Conservation (phyloP, 1,140 invertebrate species). For the Theocolax elegans region DNA sequence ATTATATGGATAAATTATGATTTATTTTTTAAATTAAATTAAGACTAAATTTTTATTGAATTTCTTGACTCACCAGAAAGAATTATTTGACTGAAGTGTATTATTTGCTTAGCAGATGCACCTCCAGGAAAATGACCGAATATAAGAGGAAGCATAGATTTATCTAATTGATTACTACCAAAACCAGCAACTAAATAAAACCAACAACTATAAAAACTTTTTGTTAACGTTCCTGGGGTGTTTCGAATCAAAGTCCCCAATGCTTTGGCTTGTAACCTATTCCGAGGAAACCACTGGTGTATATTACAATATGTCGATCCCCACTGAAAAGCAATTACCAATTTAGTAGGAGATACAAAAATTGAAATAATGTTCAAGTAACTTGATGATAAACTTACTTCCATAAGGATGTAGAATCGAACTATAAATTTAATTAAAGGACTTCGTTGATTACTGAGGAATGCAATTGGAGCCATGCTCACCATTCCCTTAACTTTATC, state of each 20-base stretch:
- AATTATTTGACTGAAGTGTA: conserved; percentile 71
- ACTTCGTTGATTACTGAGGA: conserved; percentile 61
- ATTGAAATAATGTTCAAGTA: conserved; percentile 7
- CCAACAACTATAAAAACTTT: conserved; percentile 59
- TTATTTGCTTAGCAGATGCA: conserved; percentile 76
- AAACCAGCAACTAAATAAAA: conserved; percentile 62
- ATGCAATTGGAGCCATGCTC: conserved; percentile 75
- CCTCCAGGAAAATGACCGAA: conserved; percentile 79
- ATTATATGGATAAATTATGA: conserved; percentile 26
- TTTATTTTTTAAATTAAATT: conserved; percentile 8
- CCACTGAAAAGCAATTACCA: conserved; percentile 56
- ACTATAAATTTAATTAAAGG: conserved; percentile 58
- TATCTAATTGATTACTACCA: conserved; percentile 63
- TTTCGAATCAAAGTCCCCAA: conserved; percentile 58
- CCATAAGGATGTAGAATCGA: conserved; percentile 55
- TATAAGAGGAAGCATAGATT: conserved; percentile 70
- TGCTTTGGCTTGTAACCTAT: conserved; percentile 57
- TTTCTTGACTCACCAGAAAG: conserved; percentile 56
- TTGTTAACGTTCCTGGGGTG: conserved; percentile 57
- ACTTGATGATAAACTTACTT: conserved; percentile 51
- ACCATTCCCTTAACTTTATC: conserved; percentile 71
- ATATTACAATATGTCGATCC: conserved; percentile 62
- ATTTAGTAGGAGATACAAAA: conserved; percentile 23
- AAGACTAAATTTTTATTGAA: neutral
- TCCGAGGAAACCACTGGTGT: conserved; percentile 61